These are phyloP conservation scores for Dendrolimus pini DNA, from an alignment of 2,888 invertebrate species.

Conservation along the genomic window DNA sequence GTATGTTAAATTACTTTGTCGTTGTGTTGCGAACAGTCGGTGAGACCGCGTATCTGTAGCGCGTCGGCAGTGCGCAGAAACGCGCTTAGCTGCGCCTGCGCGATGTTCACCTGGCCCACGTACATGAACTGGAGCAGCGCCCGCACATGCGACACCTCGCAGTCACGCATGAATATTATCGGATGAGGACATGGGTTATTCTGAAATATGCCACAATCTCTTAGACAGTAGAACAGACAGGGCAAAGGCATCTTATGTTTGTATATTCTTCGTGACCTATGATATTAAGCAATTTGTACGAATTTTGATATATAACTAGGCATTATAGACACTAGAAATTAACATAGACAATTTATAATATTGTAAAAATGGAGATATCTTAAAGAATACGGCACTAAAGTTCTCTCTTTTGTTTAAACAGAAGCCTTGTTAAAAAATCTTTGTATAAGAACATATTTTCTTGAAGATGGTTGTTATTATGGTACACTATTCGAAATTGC, in stretches of 20 bases:
- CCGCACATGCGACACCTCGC: conserved; percentile 85
- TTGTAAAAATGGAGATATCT: too few relatives aligned
- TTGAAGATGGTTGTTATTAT: too few relatives aligned
- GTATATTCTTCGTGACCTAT: too few relatives aligned
- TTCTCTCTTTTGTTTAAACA: too few relatives aligned
- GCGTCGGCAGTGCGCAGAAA: conserved; percentile 88
- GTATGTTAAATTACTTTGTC: conserved; percentile 50
- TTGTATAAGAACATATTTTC: too few relatives aligned
- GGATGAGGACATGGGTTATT: conserved; percentile 91
- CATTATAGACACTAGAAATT: too few relatives aligned
- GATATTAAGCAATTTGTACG: too few relatives aligned
- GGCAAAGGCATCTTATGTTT: not conserved
- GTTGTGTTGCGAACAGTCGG: conserved; percentile 79
- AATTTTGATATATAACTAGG: too few relatives aligned
- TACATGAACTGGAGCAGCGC: conserved; percentile 91
- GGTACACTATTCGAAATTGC: too few relatives aligned
- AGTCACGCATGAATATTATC: conserved; percentile 90
- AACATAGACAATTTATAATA: too few relatives aligned
- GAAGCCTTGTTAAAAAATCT: too few relatives aligned
- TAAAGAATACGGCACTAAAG: too few relatives aligned
- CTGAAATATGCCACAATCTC: conserved; percentile 63
- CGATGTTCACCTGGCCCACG: conserved; percentile 89
- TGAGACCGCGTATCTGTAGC: conserved; percentile 86
- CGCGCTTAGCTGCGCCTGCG: conserved; percentile 85
- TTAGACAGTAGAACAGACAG: not conserved